Base-by-base conservation (phyloP, 2,888 invertebrate species). In the Emmelina monodactyla region DNA sequence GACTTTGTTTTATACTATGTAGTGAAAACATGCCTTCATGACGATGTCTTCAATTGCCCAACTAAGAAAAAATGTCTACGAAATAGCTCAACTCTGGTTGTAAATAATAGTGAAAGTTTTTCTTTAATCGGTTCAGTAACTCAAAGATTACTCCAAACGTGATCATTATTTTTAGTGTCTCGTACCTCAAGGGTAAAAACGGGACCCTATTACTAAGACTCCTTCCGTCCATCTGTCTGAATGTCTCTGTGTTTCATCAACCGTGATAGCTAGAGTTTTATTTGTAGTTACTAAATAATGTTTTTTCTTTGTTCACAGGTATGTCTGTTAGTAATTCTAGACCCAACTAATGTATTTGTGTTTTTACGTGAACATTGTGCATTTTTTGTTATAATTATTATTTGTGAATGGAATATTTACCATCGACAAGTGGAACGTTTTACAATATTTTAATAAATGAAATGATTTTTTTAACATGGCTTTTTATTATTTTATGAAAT, bases 401-500 rank as follows among this genome's bases (percentile, higher is more conserved):
- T 37, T 35, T 11, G 36, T 38, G 36, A 33, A 31, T 33, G 32
- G 28, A 34, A 34, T 28, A 19, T 29, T 32, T 25, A 36, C 36
- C 33, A 30, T 39, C 41, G 37, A 35, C 42, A 41, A 49, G 50
- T 51, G 48, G 46, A 50, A 52, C 51, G 54, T 57, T 63, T 57
- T 60, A 60, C 57, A 59, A 62, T 63, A 58, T 61, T 64, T 62
- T 65, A 67, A 61, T 68, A 66, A 68, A 68, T 62, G 50, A 60
- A 64, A 50, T 65, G 64, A 64, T 64, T 66, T 66, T 64, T 51
- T 62, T 7, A 25, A 25, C n/a, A n/a, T n/a, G n/a, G n/a, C n/a
- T n/a, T n/a, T n/a, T n/a, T n/a, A n/a, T n/a, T n/a, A n/a, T n/a
- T n/a, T n/a, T n/a, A n/a, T n/a, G n/a, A n/a, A n/a, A n/a, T n/a